Base-by-base conservation (phyloP, 1,140 invertebrate species). In the Bombus terrestris region DNA sequence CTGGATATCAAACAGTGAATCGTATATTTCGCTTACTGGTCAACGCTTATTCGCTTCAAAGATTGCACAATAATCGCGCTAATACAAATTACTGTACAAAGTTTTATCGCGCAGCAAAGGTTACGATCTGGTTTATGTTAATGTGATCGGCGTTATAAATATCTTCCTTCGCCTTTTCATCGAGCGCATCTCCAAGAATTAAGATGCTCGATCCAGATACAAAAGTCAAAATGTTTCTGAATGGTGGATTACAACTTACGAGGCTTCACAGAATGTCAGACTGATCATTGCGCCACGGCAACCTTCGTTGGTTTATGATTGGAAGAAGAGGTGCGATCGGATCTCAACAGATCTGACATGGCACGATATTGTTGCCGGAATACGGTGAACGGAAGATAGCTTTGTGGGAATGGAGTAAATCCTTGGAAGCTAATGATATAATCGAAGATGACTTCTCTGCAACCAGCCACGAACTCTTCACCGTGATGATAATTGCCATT, bases 141-240 rank as follows among this genome's bases (percentile, higher is more conserved):
- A 18, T 47, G 15, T 6, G 47, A 47, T 47, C 47, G 15, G 15
- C 47, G 47, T 0, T 81, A 87, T 77, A 59, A 81, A 85, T 85
- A 80, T 57, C 76, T 73, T 77, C 53, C 28, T 81, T 53, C 47
- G 62, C 64, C 39, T 80, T 86, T 86, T 64, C 72, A 57, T 37
- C 64, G 47, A 47, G 74, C 41, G 74, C 53, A n/a, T 59, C 84
- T 32, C n/a, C n/a, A 12, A 62, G 28, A 62, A 62, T n/a, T 13
- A 53, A 62, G 59, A 73, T 43, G 37, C 77, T 83, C 80, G 75
- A 69, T 47, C 62, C 57, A 28, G 84, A 81, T 86, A 72, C 83
- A 39, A 81, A 43, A 37, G 88, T 88, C 76, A 66, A 85, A 85
- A 81, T 66, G 72, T 88, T 85, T 73, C 77, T 81, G 86, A 62